A percentile compares a stretch with the other conserved stretches of the same genome.
Evolutionary conservation across 2,113 vertebrate genomes (phyloP).

Genomic region (Rostratula benghalensis): DNA sequence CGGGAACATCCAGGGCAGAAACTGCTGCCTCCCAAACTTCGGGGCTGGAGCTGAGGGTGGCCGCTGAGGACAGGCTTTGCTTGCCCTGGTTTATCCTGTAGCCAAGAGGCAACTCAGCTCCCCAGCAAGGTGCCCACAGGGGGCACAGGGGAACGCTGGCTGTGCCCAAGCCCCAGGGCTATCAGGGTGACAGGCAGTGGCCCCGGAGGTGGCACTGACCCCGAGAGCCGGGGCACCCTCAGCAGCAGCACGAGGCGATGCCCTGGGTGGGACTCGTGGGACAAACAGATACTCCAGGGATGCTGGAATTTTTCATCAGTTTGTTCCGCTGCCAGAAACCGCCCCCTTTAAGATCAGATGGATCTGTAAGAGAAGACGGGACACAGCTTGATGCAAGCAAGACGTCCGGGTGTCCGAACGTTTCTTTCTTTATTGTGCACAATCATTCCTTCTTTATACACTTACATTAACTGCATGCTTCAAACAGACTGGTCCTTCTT

Average conservation of each 20-base stretch:
- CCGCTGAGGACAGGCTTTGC: too few species aligned
- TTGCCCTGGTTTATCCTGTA: not conserved
- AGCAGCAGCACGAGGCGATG: fast-evolving
- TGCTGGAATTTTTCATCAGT: not conserved
- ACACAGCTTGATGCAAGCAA: too few species aligned
- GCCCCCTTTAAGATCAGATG: not conserved
- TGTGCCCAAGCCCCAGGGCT: not conserved
- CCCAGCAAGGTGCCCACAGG: not conserved
- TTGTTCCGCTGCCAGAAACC: not conserved
- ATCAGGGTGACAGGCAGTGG: not conserved
- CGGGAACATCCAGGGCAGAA: fast-evolving
- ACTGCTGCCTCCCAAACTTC: not conserved
- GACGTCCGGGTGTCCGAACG: too few species aligned
- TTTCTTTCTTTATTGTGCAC: too few species aligned
- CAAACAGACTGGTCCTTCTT: too few species aligned
- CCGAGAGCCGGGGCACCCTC: not conserved
- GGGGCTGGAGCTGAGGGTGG: fast-evolving
- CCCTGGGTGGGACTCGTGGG: not conserved
- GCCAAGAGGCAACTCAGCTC: not conserved
- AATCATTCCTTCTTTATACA: too few species aligned
- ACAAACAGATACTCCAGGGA: not conserved
- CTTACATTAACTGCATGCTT: too few species aligned
- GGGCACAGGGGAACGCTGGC: not conserved
- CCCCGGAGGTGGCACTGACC: not conserved
- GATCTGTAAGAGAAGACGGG: not conserved